Conservation (phyloP, 1,140 invertebrate genomes). For the Metopolophium dirhodum region DNA sequence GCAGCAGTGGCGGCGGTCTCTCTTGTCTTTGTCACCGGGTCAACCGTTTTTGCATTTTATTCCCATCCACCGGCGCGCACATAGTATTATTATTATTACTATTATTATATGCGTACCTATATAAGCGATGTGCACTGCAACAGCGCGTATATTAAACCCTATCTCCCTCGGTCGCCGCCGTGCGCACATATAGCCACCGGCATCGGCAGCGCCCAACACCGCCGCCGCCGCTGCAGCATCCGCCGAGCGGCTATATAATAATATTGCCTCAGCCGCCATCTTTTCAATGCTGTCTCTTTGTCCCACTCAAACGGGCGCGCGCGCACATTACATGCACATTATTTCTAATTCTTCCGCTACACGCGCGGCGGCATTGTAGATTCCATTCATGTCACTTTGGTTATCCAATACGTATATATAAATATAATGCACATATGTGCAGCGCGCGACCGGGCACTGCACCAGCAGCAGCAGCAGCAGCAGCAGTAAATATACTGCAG, state of each 20-base stretch:
- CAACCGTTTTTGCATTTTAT: conserved; percentile 56
- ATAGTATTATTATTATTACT: conserved; percentile 26
- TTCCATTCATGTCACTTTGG: conserved; percentile 55
- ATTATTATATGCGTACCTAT: not conserved
- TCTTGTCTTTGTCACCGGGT: conserved; percentile 53
- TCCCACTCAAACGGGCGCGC: conserved; percentile 35
- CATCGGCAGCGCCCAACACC: conserved; percentile 10
- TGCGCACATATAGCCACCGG: conserved; percentile 16
- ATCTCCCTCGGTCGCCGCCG: conserved; percentile 14
- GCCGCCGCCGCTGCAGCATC: conserved; percentile 28
- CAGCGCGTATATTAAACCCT: conserved; percentile 16
- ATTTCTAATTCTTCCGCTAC: conserved; percentile 50
- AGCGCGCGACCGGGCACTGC: not conserved
- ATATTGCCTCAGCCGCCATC: conserved; percentile 21
- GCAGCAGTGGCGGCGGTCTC: conserved; percentile 32
- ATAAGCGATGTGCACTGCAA: not conserved
- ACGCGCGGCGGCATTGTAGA: conserved; percentile 43
- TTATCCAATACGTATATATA: not conserved
- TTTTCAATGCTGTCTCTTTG: conserved; percentile 54
- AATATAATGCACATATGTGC: not conserved
- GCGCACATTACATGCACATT: conserved; percentile 50
- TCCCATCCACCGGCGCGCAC: conserved; percentile 44
- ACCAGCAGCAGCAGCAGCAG: not conserved
- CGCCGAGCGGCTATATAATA: not conserved
- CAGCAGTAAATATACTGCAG: conserved; percentile 24